Base-by-base conservation (phyloP, 2,113 vertebrate species). In the Microtus montanus region DNA sequence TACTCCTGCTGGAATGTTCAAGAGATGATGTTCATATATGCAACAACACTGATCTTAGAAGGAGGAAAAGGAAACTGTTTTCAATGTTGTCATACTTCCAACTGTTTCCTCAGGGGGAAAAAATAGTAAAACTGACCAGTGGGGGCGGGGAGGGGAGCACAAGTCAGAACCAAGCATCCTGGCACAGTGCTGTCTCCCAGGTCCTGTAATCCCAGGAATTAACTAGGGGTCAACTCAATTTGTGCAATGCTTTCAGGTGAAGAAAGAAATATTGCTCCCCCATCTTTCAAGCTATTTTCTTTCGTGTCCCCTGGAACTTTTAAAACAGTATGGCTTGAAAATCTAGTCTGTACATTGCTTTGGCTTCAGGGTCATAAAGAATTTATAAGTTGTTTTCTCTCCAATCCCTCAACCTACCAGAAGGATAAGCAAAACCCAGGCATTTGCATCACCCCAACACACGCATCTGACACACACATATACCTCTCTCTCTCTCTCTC, bases 301-400 rank as follows among this genome's bases (percentile, higher is more conserved):
- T 73, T 96, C 73, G 84, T 35, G 35, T 90, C 30, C 96, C 87
- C 95, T 95, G 91, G 47, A 96, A 96, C 73, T 41, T 89, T 98
- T 98, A 96, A 98, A 98, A 97, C 90, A 97, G 93, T 41, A 95
- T n/a, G 86, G 26, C 44, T 98, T 97, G 66, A 92, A 97, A 98
- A 97, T 87, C 24, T 83, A 97, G 92, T 80, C 2, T 83, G 96
- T 95, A 97, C 95, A 82, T 95, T 95, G 33, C 78, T 68, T 98
- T 96, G 96, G 95, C 96, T 98, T 93, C 75, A 97, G 95, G 94
- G 95, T 93, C 79, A 10, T 95, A 97, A 97, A 98, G 94, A 98
- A 98, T 98, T 98, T 98, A 98, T 97, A 98, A 97, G 61, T 95
- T 98, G 91, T 96, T 98, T 98, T 98, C 91, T 91, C 84, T 98